These are phyloP conservation scores for Misgurnus mizolepis DNA, from an alignment of 2,113 vertebrate species.

Conservation along the genomic window DNA sequence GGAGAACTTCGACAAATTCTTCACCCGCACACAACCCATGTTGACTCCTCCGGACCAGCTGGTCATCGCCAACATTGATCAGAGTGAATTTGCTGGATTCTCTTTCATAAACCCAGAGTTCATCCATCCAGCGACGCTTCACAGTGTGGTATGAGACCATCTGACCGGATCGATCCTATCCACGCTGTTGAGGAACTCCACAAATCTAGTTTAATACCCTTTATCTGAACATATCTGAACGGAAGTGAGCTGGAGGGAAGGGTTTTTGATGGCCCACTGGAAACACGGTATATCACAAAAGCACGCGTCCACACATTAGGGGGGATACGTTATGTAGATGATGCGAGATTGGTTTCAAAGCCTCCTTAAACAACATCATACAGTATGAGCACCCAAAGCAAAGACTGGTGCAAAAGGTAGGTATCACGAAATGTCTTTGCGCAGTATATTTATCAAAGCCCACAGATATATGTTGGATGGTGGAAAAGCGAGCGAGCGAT, in stretches of 20 bases:
- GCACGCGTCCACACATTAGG: neutral
- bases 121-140: constrained; percentile 81
- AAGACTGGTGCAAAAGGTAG: too few species aligned
- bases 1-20: constrained; percentile 99
- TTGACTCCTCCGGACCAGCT: constrained; percentile 95
- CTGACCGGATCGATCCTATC: neutral
- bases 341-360: neutral
- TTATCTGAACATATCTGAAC: constrained; percentile 44
- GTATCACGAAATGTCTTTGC: too few species aligned
- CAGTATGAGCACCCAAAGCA: too few species aligned
- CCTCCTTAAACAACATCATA: neutral
- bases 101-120: constrained; percentile 94
- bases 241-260: neutral
- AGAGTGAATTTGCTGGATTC: constrained; percentile 96
- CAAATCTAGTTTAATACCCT: constrained; percentile 47
- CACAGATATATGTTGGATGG: neutral
- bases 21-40: constrained; percentile 93
- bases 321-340: constrained; percentile 30
- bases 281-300: neutral
- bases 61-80: constrained; percentile 98
- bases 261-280: neutral
- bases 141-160: constrained; percentile 84
- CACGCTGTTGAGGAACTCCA: constrained; percentile 26
- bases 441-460: neutral
- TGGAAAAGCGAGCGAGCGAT: neutral